Evolutionary conservation across 2,113 vertebrate species (phyloP).

Genomic region (Tonatia bakeri): DNA sequence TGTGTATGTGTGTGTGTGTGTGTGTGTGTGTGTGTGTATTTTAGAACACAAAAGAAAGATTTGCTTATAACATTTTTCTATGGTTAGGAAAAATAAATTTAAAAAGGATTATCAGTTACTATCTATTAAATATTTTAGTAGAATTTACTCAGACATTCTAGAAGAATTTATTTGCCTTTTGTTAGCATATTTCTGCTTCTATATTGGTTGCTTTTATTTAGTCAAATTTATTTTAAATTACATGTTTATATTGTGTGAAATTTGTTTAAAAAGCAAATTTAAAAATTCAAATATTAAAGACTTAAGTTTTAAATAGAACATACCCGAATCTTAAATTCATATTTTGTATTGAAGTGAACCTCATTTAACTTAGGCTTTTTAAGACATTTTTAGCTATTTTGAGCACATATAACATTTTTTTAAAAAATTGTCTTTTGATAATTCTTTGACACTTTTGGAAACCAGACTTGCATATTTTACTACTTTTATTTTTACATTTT

Average conservation of each 20-base stretch:
- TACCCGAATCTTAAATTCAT: neutral
- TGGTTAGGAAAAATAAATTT: neutral
- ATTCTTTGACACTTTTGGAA: neutral
- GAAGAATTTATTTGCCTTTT: neutral
- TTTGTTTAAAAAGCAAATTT: slow-evolving; percentile 4
- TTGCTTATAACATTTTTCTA: neutral
- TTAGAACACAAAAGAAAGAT: slow-evolving; percentile 1
- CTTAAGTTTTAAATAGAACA: neutral
- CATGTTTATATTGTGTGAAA: neutral
- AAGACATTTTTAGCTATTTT: neutral
- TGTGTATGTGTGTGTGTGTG: neutral
- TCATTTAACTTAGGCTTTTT: neutral
- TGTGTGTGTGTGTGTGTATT: neutral
- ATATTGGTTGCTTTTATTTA: neutral
- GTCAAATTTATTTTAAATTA: slow-evolving; percentile 17
- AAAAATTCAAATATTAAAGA: slow-evolving; percentile 28
- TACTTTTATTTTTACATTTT: too few relatives aligned
- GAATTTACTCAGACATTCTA: neutral
- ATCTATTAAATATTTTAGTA: neutral
- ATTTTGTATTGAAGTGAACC: neutral
- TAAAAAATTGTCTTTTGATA: neutral
- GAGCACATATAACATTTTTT: neutral
- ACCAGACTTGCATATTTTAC: neutral
- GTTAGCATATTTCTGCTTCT: neutral
- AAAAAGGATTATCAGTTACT: neutral